A percentile compares a stretch with the other conserved stretches of the same genome.
phyloP scores from a whole-genome alignment of 2,113 vertebrate species.

The Percopsis transmontana region DNA sequence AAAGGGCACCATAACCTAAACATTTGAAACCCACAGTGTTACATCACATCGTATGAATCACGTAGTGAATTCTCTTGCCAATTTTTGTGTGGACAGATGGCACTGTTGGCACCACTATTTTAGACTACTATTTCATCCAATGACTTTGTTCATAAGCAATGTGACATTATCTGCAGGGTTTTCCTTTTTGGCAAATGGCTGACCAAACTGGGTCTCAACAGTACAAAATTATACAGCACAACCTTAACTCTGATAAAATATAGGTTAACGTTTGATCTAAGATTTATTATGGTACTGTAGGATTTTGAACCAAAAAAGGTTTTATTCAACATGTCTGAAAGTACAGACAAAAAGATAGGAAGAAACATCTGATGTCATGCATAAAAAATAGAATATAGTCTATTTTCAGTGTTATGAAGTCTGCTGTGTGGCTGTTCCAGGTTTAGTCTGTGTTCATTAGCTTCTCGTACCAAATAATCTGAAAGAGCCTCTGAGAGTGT shows the following conservation, averaged over 20 bases:
- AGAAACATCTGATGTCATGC: background rate
- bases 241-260: background rate
- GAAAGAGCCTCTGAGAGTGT: constrained; percentile 19
- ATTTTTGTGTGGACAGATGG: constrained; percentile 44
- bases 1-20: background rate
- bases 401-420: no score
- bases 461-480: constrained; percentile 29
- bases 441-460: background rate
- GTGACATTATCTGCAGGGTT: constrained; percentile 43
- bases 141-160: constrained; percentile 15
- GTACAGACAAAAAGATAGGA: background rate
- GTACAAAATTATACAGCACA: constrained; percentile 2
- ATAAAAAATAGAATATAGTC: background rate
- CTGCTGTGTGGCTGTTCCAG: background rate
- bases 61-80: constrained; percentile 23
- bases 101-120: constrained; percentile 27
- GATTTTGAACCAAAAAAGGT: no score
- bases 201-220: constrained; percentile 32
- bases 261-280: no score
- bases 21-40: background rate
- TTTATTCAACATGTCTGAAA: no score
- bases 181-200: constrained; percentile 45
- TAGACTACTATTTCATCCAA: constrained; percentile 27
- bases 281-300: no score
- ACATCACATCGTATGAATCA: constrained; percentile 22